Evolutionary conservation across 2,113 vertebrate species (phyloP), one percentile per base, ranked within the genome.

Genomic region (Accipiter virgatus): DNA sequence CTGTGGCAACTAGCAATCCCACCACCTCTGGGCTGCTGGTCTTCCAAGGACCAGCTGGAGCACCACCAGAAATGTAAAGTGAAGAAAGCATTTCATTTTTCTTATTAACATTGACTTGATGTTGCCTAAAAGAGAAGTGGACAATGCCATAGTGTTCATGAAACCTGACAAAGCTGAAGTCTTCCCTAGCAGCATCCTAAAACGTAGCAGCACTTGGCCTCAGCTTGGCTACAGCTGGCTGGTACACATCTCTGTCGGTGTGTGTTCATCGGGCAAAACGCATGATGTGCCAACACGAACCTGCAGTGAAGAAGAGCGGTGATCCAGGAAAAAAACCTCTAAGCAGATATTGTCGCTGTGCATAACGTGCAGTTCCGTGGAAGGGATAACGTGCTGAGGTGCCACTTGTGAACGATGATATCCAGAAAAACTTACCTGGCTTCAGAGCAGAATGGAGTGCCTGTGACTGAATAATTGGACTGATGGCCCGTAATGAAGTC

Each of bases 231-330:
- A 2, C 34, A 43, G 58, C 53, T 11, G 43, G 22, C 45, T 48
- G 48, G 42, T 21, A 2, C 17, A 3, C 23, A 1, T 40, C 71
- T 16, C 29, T 5, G 2, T 58, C 23, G 2, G 38, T 1, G 18
- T 7, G 26, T 16, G 5, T n/a, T 43, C 27, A 47, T 11, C 9
- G 1, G 36, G 42, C 20, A n/a, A 23, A 53, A 29, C 3, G 1
- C 3, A 2, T 8, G 11, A 22, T 6, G 6, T 2, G 17, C 42
- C 66, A 23, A 4, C 17, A 2, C 1, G 9, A 25, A 7, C 40
- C 66, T 40, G 52, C 36, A 3, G 2, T 4, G 40, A 16, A n/a
- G 50, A 45, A 29, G 62, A 63, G 53, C 29, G 1, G 8, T 4
- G 21, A 36, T 11, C 11, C 34, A 14, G 36, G 61, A 73, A 23